Evolutionary conservation across 2,797 vertebrate species (phyloP).

Genomic region (Eptatretus atami): DNA sequence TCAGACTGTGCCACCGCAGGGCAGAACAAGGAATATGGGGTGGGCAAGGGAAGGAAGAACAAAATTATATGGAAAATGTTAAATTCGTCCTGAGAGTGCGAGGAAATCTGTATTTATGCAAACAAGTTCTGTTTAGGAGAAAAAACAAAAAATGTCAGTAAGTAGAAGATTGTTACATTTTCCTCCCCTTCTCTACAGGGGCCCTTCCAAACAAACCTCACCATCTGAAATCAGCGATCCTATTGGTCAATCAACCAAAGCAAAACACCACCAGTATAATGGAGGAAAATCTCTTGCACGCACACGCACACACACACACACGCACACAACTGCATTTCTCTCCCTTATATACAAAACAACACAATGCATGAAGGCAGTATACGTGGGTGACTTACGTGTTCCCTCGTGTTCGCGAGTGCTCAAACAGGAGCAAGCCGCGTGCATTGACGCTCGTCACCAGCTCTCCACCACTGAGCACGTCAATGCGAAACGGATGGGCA

Average conservation of each 20-base stretch:
- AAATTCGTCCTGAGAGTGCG: slow-evolving; percentile 16
- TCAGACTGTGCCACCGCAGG: slow-evolving; percentile 38
- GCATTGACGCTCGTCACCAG: slow-evolving; percentile 64
- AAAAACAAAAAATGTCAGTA: slow-evolving; percentile 3
- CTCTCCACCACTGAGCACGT: slow-evolving; percentile 37
- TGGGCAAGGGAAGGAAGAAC: slow-evolving; percentile 19
- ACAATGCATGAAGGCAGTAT: too few species aligned
- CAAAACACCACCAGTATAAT: too few species aligned
- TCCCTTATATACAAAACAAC: too few species aligned
- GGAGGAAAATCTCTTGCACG: too few species aligned
- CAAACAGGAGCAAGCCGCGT: slow-evolving; percentile 47
- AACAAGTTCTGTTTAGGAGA: slow-evolving; percentile 7
- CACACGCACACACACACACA: too few species aligned
- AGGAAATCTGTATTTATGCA: slow-evolving; percentile 10
- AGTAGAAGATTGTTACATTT: too few species aligned
- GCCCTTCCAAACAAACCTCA: too few species aligned
- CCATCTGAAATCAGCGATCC: too few species aligned
- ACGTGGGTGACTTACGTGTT: slow-evolving; percentile 41
- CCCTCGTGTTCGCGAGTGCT: slow-evolving; percentile 45
- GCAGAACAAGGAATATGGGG: slow-evolving; percentile 22
- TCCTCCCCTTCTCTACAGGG: too few species aligned
- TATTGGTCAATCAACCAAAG: too few species aligned
- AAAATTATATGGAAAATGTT: slow-evolving; percentile 22
- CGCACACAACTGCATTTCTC: too few species aligned
- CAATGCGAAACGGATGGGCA: slow-evolving; percentile 40